Base-by-base conservation (phyloP, 2,888 invertebrate genomes). In the Dynastes grantii region DNA sequence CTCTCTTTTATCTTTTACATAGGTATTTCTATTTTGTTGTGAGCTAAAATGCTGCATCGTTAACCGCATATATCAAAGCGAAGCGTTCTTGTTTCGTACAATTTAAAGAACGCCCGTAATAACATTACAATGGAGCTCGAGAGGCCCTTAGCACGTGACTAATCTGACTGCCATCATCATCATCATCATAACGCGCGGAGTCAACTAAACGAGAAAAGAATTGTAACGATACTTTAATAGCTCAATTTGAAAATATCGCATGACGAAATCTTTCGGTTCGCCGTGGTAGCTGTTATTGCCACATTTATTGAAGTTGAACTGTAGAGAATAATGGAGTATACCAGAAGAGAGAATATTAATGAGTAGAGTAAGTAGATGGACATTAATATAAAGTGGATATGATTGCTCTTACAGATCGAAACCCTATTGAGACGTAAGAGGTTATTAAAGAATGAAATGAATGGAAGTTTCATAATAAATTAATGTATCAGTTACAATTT, bases 171-270 rank as follows among this genome's bases (percentile, higher is more conserved):
- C 71, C 51, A 49, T 11, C 77, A 61, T 77, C 77, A 77, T 77
- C 61, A 77, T 71, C 71, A 75, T 75, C 73, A 61, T 45, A 75
- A 63, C 61, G 73, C 61, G 78, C 78, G 51, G 63, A 80, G 79
- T 81, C 80, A 78, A 64, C 77, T 32, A 81, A 80, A 80, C 79
- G 80, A 80, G 80, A 80, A 81, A 81, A 81, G 81, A 80, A 81
- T 81, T 80, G 79, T 77, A 65, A 77, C 73, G 77, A 51, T 58
- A 64, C 51, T 79, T 68, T 79, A 79, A 79, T 79, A 58, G 79
- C 76, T 67, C 73, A 71, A 78, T 78, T 78, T 78, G 64, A 53
- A 64, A 78, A 78, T 78, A 78, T 78, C 78, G 55, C 73, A 22
- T 13, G 27, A 6, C 22, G 29, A 61, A 16, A 61, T 75, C 45